Conservation (phyloP, 2,797 vertebrate genomes). For the Poecile montanus region DNA sequence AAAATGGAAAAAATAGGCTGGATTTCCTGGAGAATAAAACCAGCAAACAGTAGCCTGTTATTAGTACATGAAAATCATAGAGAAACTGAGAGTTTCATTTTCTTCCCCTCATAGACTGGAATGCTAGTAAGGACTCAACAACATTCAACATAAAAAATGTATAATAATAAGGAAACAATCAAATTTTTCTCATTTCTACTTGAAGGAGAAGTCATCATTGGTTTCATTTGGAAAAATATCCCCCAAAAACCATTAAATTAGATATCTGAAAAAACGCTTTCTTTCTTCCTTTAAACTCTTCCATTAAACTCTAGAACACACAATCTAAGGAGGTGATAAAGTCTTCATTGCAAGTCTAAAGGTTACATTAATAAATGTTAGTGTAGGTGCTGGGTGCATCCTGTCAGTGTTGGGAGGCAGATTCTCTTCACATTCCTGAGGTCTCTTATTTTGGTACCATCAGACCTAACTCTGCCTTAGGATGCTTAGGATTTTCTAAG, state of each 20-base stretch:
- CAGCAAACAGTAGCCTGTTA: neutral
- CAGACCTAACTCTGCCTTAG: neutral
- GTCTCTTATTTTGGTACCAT: neutral
- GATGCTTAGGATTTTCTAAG: neutral
- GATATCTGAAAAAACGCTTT: neutral
- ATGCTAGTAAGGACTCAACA: neutral
- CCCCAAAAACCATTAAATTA: neutral
- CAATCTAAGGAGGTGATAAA: neutral
- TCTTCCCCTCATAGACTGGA: neutral
- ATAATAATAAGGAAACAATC: neutral
- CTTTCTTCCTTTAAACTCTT: neutral
- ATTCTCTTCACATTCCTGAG: neutral
- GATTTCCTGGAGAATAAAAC: neutral
- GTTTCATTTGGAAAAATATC: neutral
- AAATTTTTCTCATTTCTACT: neutral
- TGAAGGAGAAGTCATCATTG: neutral
- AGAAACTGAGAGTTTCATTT: neutral
- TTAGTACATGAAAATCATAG: neutral
- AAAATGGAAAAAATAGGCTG: neutral
- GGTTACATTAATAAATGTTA: neutral
- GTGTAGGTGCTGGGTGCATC: neutral
- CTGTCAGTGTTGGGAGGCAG: neutral
- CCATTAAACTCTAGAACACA: neutral
- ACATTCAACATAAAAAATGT: neutral
- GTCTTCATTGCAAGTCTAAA: neutral